Evolutionary conservation across 2,797 vertebrate genomes (phyloP).

Genomic region (Peromyscus nudipes): DNA sequence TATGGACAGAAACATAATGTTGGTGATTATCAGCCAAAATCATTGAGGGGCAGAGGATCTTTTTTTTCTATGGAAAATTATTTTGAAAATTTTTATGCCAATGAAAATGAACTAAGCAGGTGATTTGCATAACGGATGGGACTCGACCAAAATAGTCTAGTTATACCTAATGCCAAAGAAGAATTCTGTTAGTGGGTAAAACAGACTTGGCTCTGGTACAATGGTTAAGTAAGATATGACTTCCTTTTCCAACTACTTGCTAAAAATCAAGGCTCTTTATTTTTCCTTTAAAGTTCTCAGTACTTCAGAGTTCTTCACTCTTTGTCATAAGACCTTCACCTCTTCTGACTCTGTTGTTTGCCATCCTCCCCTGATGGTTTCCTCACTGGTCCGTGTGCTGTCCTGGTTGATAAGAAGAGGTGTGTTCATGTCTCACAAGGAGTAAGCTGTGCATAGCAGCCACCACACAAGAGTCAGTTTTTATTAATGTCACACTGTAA

Average conservation of each 20-base stretch:
- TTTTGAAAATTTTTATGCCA: slow-evolving; percentile 26
- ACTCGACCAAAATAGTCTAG: slow-evolving; percentile 38
- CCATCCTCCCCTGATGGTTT: not conserved
- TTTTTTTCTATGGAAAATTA: slow-evolving; percentile 12
- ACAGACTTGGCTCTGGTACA: not conserved
- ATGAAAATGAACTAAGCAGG: not conserved
- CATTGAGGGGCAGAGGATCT: not conserved
- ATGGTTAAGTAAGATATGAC: slow-evolving; percentile 18
- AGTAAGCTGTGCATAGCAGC: not conserved
- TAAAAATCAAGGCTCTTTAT: not conserved
- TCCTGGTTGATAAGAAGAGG: not conserved
- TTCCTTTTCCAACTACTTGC: slow-evolving; percentile 36
- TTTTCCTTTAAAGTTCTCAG: not conserved
- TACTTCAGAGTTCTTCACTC: not conserved
- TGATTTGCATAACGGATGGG: slow-evolving; percentile 15
- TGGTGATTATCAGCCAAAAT: not conserved
- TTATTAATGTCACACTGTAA: not conserved
- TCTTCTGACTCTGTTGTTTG: not conserved
- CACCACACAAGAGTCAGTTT: not conserved
- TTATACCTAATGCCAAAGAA: not conserved
- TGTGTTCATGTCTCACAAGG: not conserved
- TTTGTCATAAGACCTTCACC: not conserved
- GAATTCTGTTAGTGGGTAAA: slow-evolving; percentile 34
- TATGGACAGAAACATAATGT: not conserved
- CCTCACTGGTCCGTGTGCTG: not conserved